A percentile compares a stretch with the other conserved stretches of the same genome.
These are phyloP conservation scores for Agelas oroides DNA, from an alignment of 37 sponge, comb jelly and placozoan genomes.

Conservation along the genomic window DNA sequence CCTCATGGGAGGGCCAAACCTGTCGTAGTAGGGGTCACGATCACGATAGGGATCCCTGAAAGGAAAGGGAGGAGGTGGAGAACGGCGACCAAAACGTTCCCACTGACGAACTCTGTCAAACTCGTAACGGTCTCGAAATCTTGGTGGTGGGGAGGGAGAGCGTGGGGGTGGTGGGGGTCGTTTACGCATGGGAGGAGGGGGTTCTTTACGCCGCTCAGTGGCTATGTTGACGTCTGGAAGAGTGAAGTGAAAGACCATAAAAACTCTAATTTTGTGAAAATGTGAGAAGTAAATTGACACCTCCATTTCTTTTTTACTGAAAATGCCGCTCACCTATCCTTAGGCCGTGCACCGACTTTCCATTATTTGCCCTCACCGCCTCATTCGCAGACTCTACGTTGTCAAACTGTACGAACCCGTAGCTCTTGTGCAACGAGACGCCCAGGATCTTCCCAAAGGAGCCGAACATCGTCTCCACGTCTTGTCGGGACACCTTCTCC, in stretches of 20 bases:
- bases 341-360: conserved; percentile 29
- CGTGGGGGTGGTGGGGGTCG: no score
- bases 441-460: conserved; percentile 63
- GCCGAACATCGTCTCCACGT: conserved; percentile 44
- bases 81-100: not conserved
- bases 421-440: conserved; percentile 67
- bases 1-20: not conserved
- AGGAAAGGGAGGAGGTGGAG: conserved; percentile 26
- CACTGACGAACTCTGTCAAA: not conserved
- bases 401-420: conserved; percentile 79
- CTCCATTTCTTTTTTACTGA: no score
- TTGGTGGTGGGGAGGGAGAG: not conserved
- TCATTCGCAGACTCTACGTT: conserved; percentile 55
- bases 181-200: not conserved
- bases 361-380: conserved; percentile 53
- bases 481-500: conserved; percentile 52
- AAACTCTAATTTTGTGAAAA: not conserved
- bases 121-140: not conserved
- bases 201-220: conserved; percentile 58
- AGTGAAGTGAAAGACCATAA: not conserved
- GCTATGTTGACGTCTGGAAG: conserved; percentile 62
- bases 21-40: conserved; percentile 1
- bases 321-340: conserved; percentile 62
- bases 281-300: not conserved
- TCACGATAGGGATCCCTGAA: conserved; percentile 27